These are phyloP conservation scores for Cassiopea andromeda DNA, from an alignment of 30 jellyfish, hydroid and myxozoan species.

Conservation along the genomic window DNA sequence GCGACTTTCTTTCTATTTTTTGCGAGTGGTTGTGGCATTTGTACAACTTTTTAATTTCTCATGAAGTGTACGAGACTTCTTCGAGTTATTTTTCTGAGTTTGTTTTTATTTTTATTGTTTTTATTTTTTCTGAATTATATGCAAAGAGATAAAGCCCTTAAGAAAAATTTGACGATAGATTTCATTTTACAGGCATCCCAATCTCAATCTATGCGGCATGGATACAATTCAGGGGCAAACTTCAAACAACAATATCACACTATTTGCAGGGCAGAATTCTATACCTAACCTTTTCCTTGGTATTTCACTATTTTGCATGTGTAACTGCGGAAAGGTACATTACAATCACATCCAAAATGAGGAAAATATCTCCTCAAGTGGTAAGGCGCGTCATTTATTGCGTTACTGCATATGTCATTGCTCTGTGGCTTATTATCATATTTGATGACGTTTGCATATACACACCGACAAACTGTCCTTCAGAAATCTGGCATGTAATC, in stretches of 20 bases:
- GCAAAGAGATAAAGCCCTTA: not conserved
- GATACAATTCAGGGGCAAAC: not conserved
- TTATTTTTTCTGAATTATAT: not conserved
- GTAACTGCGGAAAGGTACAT: conserved; percentile 20
- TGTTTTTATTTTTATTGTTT: too few relatives aligned
- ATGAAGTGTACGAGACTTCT: too few relatives aligned
- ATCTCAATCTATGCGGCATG: conserved; percentile 7
- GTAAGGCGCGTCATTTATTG: not conserved
- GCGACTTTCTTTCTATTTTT: too few relatives aligned
- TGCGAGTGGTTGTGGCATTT: too few relatives aligned
- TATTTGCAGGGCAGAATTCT: conserved; percentile 8
- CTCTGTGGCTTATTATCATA: conserved; percentile 2
- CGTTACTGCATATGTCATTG: conserved; percentile 14
- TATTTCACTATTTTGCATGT: conserved; percentile 21
- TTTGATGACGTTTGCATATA: conserved; percentile 3
- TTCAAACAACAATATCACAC: not conserved
- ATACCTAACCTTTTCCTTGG: conserved; percentile 12
- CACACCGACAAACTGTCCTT: not conserved
- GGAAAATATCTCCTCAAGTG: not conserved
- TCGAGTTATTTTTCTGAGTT: too few relatives aligned
- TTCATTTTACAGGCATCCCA: conserved; percentile 12
- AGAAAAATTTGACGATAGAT: not conserved
- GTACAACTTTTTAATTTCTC: too few relatives aligned
- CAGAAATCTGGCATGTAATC: not conserved
- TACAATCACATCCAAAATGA: conserved; percentile 5